These are phyloP conservation scores for Stictonetta naevosa DNA, from an alignment of 2,113 vertebrate genomes.

Conservation along the genomic window DNA sequence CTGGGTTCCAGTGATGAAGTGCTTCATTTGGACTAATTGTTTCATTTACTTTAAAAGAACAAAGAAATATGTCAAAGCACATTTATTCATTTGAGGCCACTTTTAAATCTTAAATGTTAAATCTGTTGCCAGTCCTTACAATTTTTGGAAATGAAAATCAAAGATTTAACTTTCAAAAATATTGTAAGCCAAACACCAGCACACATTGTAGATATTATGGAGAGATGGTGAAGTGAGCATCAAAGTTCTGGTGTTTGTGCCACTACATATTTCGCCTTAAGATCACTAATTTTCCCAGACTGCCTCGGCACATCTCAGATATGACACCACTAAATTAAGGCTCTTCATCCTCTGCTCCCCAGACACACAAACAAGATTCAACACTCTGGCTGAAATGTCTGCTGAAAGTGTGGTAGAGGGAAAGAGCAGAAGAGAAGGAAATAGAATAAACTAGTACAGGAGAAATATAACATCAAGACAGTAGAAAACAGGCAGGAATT, in stretches of 20 bases:
- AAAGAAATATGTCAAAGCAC: conserved; percentile 24
- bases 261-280: background rate
- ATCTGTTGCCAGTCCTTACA: background rate
- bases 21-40: conserved; percentile 46
- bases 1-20: conserved; percentile 22
- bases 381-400: background rate
- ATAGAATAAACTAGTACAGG: background rate
- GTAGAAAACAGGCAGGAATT: background rate
- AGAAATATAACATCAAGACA: background rate
- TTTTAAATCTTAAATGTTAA: background rate
- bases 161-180: background rate
- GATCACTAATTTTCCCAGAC: background rate
- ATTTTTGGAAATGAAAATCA: background rate
- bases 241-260: background rate
- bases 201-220: background rate
- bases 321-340: background rate
- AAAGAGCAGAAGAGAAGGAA: background rate
- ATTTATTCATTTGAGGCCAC: background rate
- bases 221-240: background rate
- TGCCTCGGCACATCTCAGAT: background rate
- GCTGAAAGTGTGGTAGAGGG: background rate
- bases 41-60: conserved; percentile 24
- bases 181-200: background rate
- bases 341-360: background rate
- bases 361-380: background rate